Evolutionary conservation across 2,888 invertebrate genomes (phyloP).

Genomic region (Yponomeuta sedellus): DNA sequence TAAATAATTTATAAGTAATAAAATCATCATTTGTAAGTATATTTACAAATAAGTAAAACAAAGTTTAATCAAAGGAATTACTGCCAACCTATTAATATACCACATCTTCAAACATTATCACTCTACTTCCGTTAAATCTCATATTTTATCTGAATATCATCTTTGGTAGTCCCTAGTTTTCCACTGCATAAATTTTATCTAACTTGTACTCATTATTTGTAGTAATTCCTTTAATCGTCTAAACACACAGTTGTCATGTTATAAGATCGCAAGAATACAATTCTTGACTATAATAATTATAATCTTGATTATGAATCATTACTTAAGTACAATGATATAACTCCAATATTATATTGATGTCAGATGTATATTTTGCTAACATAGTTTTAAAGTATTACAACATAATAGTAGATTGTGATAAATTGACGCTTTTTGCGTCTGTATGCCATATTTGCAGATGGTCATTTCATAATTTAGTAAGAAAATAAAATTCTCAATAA

Average conservation of each 20-base stretch:
- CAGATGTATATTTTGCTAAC: constrained; percentile 17
- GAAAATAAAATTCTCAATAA: constrained; percentile 77
- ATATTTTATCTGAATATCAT: constrained; percentile 15
- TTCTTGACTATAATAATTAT: constrained; percentile 14
- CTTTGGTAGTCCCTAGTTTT: constrained; percentile 17
- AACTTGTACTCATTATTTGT: constrained; percentile 12
- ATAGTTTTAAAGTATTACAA: constrained; percentile 10
- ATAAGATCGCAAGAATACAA: constrained; percentile 10
- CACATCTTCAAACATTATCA: constrained; percentile 12
- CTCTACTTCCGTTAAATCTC: constrained; percentile 10
- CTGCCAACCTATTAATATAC: constrained; percentile 17
- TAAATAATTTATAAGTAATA: constrained; percentile 31
- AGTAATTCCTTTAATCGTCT: constrained; percentile 16
- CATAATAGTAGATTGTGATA: constrained; percentile 18
- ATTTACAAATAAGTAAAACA: constrained; percentile 17
- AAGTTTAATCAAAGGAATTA: constrained; percentile 23
- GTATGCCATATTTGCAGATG: constrained; percentile 74
- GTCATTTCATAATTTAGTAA: constrained; percentile 65
- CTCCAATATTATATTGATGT: constrained; percentile 13
- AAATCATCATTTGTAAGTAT: constrained; percentile 29
- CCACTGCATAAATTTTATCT: constrained; percentile 9
- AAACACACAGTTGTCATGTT: constrained; percentile 16
- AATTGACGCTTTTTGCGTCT: constrained; percentile 29
- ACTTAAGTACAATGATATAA: constrained; percentile 17
- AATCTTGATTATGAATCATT: constrained; percentile 4